Conservation (phyloP, 2,797 vertebrate genomes). For the Bufotes viridis region DNA sequence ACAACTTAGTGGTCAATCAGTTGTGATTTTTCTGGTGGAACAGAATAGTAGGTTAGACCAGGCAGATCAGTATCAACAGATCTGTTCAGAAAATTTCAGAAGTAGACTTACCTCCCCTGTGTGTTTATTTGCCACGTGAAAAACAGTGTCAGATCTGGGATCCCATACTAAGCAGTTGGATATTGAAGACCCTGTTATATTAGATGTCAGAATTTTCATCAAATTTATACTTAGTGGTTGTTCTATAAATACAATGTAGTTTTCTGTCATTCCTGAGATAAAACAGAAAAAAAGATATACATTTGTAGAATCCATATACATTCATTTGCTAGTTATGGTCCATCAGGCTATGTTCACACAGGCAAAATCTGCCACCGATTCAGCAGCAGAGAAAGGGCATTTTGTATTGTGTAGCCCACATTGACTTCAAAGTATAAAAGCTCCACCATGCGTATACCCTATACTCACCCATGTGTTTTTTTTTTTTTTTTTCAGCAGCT, state of each 20-base stretch:
- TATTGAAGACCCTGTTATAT: slow-evolving; percentile 73
- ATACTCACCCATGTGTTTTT: too few relatives aligned
- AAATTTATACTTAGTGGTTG: slow-evolving; percentile 89
- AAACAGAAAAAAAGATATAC: not conserved
- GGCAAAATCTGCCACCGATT: too few relatives aligned
- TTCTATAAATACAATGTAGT: slow-evolving; percentile 93
- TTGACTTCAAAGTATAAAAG: too few relatives aligned
- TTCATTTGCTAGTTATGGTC: too few relatives aligned
- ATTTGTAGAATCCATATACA: not conserved
- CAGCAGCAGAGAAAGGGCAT: too few relatives aligned
- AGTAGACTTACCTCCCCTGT: slow-evolving; percentile 81
- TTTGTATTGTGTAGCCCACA: too few relatives aligned
- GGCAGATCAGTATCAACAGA: not conserved
- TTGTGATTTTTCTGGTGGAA: too few relatives aligned
- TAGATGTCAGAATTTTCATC: slow-evolving; percentile 80
- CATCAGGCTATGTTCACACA: too few relatives aligned
- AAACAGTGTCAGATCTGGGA: slow-evolving; percentile 80
- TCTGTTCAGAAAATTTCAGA: not conserved
- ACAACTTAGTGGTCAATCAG: too few relatives aligned
- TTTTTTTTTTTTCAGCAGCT: too few relatives aligned
- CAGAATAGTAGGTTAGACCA: too few relatives aligned
- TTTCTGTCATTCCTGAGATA: slow-evolving; percentile 88
- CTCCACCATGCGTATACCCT: too few relatives aligned
- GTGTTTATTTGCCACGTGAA: slow-evolving; percentile 86
- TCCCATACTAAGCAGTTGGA: slow-evolving; percentile 87